phyloP scores from a whole-genome alignment of 2,113 vertebrate species.

The Boulengeromyrus knoepffleri region DNA sequence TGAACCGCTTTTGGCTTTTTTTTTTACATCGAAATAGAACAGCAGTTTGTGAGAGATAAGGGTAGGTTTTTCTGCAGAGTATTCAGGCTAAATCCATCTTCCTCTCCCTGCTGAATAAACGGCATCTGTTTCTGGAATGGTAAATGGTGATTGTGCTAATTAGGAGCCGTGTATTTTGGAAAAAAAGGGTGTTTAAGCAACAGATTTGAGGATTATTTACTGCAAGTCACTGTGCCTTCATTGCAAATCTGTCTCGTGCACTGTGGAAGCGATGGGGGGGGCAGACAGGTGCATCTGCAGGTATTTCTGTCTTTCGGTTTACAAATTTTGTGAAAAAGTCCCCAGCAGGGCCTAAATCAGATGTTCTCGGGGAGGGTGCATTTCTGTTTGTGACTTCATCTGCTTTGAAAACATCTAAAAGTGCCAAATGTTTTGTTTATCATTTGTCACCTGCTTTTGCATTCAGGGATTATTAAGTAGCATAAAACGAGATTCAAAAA shows the following conservation, averaged over 20 bases:
- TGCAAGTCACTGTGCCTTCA: constrained; percentile 4
- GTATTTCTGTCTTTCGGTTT: background rate
- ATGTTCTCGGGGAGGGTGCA: background rate
- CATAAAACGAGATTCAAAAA: background rate
- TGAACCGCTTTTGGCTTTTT: background rate
- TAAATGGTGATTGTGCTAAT: background rate
- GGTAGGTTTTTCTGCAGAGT: background rate
- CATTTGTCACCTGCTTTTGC: background rate
- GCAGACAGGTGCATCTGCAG: background rate
- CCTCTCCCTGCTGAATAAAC: background rate
- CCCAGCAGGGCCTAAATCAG: background rate
- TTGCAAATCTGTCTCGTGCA: background rate
- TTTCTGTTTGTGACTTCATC: background rate
- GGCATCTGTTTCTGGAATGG: background rate
- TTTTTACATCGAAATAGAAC: background rate
- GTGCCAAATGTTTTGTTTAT: background rate
- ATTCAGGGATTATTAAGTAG: background rate
- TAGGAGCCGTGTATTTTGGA: background rate
- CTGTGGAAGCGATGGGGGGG: background rate
- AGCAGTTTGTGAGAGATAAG: background rate
- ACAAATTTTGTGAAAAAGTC: background rate
- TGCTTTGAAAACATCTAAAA: background rate
- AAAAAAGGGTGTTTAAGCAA: background rate
- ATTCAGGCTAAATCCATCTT: background rate
- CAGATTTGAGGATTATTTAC: background rate